A percentile compares a stretch with the other conserved stretches of the same genome.
These are phyloP conservation scores for Cathartes aura DNA, from an alignment of 2,113 vertebrate genomes.

Conservation along the genomic window DNA sequence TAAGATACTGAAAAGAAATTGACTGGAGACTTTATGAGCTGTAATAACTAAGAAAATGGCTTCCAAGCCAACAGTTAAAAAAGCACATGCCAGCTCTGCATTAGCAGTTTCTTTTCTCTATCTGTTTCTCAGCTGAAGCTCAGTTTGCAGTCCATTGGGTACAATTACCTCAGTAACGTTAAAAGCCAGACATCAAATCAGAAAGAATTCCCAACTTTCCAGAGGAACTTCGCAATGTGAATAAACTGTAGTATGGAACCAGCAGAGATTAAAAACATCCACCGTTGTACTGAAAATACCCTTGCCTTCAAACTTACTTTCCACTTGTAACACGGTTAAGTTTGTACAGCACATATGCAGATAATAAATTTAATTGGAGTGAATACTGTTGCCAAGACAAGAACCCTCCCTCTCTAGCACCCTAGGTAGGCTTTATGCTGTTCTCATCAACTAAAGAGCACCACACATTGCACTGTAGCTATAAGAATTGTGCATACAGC, in stretches of 20 bases:
- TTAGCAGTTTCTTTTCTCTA: constrained; percentile 51
- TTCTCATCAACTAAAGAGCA: constrained; percentile 25
- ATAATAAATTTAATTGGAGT: constrained; percentile 7
- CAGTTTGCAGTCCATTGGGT: constrained; percentile 41
- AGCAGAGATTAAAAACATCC: constrained; percentile 67
- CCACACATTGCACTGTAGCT: background rate
- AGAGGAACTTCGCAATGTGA: background rate
- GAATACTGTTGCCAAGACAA: background rate
- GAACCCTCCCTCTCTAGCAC: background rate
- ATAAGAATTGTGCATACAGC: background rate
- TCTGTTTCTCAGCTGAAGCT: constrained; percentile 57
- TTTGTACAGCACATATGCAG: constrained; percentile 23
- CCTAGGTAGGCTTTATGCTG: constrained; percentile 31
- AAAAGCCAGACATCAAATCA: constrained; percentile 52
- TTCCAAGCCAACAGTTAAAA: constrained; percentile 50
- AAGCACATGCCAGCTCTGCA: constrained; percentile 34
- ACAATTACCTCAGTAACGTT: constrained; percentile 24
- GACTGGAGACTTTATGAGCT: constrained; percentile 54
- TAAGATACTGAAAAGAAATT: constrained; percentile 58
- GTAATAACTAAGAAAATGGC: constrained; percentile 51
- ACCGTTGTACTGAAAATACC: background rate
- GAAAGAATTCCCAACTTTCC: constrained; percentile 53
- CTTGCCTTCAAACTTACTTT: constrained; percentile 35
- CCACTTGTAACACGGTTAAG: background rate
- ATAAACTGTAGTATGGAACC: background rate